Evolutionary conservation across 2,113 vertebrate species (phyloP).

Genomic region (Sturnus vulgaris): DNA sequence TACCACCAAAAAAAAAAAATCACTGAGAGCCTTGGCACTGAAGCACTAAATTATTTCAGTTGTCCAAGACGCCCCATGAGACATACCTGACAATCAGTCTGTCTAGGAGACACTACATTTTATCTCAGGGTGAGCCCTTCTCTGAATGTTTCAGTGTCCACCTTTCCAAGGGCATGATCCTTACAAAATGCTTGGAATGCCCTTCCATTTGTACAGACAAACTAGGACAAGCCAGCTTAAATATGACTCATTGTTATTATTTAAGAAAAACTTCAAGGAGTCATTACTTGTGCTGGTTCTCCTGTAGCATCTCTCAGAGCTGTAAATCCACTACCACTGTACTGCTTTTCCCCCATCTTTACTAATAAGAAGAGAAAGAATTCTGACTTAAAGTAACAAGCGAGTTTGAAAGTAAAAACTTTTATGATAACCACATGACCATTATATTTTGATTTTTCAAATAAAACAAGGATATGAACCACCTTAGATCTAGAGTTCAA

Average conservation of each 20-base stretch:
- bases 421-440: not conserved
- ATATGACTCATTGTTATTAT: not conserved
- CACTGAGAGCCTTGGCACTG: not conserved
- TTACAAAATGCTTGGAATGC: not conserved
- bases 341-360: not conserved
- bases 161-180: not conserved
- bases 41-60: not conserved
- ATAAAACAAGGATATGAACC: not conserved
- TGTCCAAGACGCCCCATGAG: not conserved
- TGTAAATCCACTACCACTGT: not conserved
- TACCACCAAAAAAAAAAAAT: not conserved
- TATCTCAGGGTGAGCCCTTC: not conserved
- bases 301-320: not conserved
- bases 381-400: not conserved
- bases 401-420: not conserved
- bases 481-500: not conserved
- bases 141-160: not conserved
- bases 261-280: not conserved
- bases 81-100: not conserved
- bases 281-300: not conserved
- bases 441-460: not conserved
- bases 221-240: not conserved
- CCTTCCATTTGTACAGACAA: not conserved
- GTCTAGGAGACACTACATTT: not conserved
- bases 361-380: not conserved